phyloP scores from a whole-genome alignment of 1,140 invertebrate species.

The Hyles vespertilio region DNA sequence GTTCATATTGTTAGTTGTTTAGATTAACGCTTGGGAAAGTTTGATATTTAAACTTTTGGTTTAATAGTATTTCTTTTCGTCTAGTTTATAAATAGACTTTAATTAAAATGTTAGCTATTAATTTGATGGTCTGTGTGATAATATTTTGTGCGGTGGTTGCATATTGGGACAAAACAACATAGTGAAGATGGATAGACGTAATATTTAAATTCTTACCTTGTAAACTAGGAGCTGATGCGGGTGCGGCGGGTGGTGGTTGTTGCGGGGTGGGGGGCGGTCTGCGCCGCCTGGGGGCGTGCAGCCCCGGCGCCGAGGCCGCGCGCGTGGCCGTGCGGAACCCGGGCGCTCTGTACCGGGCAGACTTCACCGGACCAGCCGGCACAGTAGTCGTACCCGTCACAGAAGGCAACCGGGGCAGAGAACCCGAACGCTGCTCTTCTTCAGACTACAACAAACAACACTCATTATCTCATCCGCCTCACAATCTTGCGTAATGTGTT shows the following conservation, averaged over 20 bases:
- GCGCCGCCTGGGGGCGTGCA: conserved; percentile 77
- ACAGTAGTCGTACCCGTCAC: conserved; percentile 73
- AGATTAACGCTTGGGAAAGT: conserved; percentile 4
- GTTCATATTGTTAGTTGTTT: neutral
- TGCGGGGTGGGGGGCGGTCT: conserved; percentile 76
- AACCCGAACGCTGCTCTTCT: conserved; percentile 85
- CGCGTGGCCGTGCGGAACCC: conserved; percentile 83
- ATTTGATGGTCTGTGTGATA: too few relatives aligned
- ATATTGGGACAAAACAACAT: neutral
- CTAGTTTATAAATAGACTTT: too few relatives aligned
- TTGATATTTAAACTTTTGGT: neutral
- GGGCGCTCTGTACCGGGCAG: conserved; percentile 89
- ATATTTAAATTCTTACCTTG: conserved; percentile 41
- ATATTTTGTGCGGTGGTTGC: too few relatives aligned
- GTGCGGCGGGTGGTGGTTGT: conserved; percentile 57
- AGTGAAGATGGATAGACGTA: neutral
- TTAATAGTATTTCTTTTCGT: neutral
- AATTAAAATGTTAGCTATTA: too few relatives aligned
- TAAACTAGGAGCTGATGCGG: conserved; percentile 56
- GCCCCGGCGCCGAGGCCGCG: conserved; percentile 83
- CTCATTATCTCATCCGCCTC: neutral
- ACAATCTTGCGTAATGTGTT: too few relatives aligned
- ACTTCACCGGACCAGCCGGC: conserved; percentile 82
- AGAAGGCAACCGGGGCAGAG: conserved; percentile 83
- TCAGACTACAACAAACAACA: conserved; percentile 62